Base-by-base conservation (phyloP, 2,113 vertebrate genomes). In the Chloropsis hardwickii region DNA sequence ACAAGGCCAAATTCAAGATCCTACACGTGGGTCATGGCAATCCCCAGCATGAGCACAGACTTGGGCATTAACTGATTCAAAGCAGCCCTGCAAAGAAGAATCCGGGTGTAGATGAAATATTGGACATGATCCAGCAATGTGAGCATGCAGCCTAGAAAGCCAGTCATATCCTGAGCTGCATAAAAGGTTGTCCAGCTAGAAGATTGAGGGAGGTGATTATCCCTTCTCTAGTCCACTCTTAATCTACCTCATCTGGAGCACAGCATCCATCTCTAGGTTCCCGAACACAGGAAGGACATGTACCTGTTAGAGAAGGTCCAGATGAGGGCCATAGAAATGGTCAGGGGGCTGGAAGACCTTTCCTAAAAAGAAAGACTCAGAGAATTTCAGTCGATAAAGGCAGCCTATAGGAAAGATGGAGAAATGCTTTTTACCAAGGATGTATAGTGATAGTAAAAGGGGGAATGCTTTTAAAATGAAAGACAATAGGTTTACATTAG, bases 251-350 rank as follows among this genome's bases (percentile, higher is more conserved):
- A n/a, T 16, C 40, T 39, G 23, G 31, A 40, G 11, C 69, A 62
- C 12, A 28, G 12, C 10, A 6, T 44, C 25, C 10, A 7, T 7
- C 14, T 67, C 60, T 67, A 45, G 23, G 7, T 2, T 21, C 5
- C 9, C 0, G 0, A 60, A n/a, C 14, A 65, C 2, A 48, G 16
- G 50, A 86, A 65, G 33, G 50, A 23, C 1, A 5, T 4, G 3
- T 6, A 11, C 4, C 2, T 64, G 3, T 54, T 42, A 15, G 3
- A 81, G 11, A 2, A 8, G 29, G 12, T 58, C 50, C 22, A 47
- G 15, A 53, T 51, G 19, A 65, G 12, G 9, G 12, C 4, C 20
- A 50, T 4, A 60, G 28, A 77, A 70, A n/a, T 18, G 0, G 5
- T 67, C 23, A 72, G 20, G 27, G 16, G 20, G 7, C 19, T 54